Evolutionary conservation across 2,797 vertebrate genomes (phyloP), one percentile per base, ranked within the genome.

Genomic region (Emydoidea blandingii): DNA sequence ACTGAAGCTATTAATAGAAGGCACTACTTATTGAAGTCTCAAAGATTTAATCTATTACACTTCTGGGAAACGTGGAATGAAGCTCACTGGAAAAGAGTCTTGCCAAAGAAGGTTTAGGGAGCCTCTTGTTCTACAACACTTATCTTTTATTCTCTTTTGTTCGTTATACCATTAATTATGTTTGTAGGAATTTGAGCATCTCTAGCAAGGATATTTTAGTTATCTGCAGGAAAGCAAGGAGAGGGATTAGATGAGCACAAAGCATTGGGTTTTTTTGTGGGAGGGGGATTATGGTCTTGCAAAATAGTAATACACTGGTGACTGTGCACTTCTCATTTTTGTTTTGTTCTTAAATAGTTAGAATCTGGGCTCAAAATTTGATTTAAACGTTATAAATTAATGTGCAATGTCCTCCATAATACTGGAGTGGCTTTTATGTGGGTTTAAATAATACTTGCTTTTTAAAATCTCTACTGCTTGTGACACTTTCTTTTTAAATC

Each of bases 401-500:
- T 41, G 21, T 87, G 0, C 88, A 91, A 81, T 91, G 91, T 81
- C 65, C 41, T 14, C 12, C 83, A 8, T 41, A 72, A 10, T 72
- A 41, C 65, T 72, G 19, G n/a, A 72, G n/a, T 72, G 65, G 37
- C 31, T 23, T 41, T 86, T 89, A 5, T 91, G 62, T 79, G 89
- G 37, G 56, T 62, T 95, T 81, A 91, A 68, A 87, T 91, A 89
- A 47, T 57, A 52, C 68, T 18, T 96, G 79, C 96, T 97, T 72
- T 96, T 34, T 84, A 94, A 97, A 95, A 82, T 85, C 79, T 90
- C 14, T 41, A 96, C 79, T 95, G 81, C 96, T 76, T 96, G 92
- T 96, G 91, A 95, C 89, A 76, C 83, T 93, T 81, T 89, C 86
- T 95, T 94, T n/a, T 86, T n/a, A 95, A 92, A 92, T 95, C 93